These are phyloP conservation scores for Subacronicta megacephala DNA, from an alignment of 2,888 invertebrate species.

Conservation along the genomic window DNA sequence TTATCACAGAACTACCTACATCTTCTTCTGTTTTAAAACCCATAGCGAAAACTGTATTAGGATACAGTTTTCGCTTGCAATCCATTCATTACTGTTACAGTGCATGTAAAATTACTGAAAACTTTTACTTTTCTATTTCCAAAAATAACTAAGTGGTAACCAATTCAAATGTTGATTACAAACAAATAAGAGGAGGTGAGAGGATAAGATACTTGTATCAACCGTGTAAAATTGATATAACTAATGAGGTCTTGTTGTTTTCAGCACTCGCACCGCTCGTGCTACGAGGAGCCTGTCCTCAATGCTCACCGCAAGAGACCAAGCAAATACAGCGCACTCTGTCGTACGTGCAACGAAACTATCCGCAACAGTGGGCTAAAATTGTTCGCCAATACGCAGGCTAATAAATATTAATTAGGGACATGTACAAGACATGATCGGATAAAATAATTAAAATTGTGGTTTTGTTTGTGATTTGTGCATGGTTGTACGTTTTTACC, in stretches of 20 bases:
- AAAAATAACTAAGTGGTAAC: too few relatives aligned
- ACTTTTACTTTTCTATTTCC: too few relatives aligned
- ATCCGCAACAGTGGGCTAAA: conserved; percentile 94
- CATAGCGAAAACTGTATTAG: too few relatives aligned
- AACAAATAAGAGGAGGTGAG: too few relatives aligned
- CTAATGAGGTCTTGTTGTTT: conserved; percentile 57
- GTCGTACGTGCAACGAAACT: conserved; percentile 93
- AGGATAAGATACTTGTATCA: too few relatives aligned
- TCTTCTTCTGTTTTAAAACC: too few relatives aligned
- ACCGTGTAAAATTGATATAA: not conserved
- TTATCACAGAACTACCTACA: too few relatives aligned
- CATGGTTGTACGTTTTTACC: conserved; percentile 9
- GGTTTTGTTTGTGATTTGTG: conserved; percentile 38
- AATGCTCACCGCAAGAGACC: conserved; percentile 92
- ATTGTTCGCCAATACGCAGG: conserved; percentile 92
- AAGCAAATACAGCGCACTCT: conserved; percentile 93
- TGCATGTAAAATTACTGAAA: too few relatives aligned
- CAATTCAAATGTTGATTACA: too few relatives aligned
- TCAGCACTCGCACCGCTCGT: conserved; percentile 93
- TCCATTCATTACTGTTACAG: too few relatives aligned
- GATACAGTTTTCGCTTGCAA: too few relatives aligned
- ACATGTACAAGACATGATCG: conserved; percentile 30
- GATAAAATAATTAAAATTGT: conserved; percentile 31
- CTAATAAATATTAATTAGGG: conserved; percentile 55
- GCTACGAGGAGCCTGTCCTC: conserved; percentile 92